Base-by-base conservation (phyloP, 1,140 invertebrate genomes). In the Pogonus chalceus region DNA sequence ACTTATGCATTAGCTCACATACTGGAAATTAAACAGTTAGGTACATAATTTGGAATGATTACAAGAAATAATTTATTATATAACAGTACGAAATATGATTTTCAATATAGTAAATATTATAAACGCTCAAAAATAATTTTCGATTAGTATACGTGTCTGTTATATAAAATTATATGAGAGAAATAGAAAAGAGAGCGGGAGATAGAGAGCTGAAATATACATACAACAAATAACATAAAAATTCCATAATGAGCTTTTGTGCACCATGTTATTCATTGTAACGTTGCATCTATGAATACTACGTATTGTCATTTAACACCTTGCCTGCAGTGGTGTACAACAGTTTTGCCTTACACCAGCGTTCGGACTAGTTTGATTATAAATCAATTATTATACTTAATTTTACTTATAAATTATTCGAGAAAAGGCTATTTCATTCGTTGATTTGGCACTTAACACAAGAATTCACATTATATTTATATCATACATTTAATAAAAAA, bases 221-320 rank as follows among this genome's bases (percentile, higher is more conserved):
- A n/a, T n/a, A n/a, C n/a, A n/a, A n/a, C n/a, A n/a, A n/a, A n/a
- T n/a, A 63, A 60, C 65, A 67, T 62, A 67, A 66, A 64, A 63
- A 56, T 64, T 63, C 64, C 58, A 56, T 54, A 64, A 58, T 64
- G 61, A 67, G 60, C 61, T 62, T 60, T 67, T 65, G 66, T 65
- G 68, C 68, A 69, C 68, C 68, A 69, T 66, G 37, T 64, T 66
- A 63, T 68, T 68, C 68, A 67, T 69, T 67, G 66, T 68, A 69
- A 68, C 65, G 65, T 62, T 65, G 58, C 61, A 63, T 61, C 61
- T 66, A 67, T 62, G 58, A 68, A 64, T 56, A 64, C 64, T 68
- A 68, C 58, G 64, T 68, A 68, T 66, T 68, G 65, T 68, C 65
- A 63, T 62, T 52, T 66, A 66, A 65, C 64, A 66, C 65, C 61